Base-by-base conservation (phyloP, 2,797 vertebrate genomes). In the Acropternis orthonyx region DNA sequence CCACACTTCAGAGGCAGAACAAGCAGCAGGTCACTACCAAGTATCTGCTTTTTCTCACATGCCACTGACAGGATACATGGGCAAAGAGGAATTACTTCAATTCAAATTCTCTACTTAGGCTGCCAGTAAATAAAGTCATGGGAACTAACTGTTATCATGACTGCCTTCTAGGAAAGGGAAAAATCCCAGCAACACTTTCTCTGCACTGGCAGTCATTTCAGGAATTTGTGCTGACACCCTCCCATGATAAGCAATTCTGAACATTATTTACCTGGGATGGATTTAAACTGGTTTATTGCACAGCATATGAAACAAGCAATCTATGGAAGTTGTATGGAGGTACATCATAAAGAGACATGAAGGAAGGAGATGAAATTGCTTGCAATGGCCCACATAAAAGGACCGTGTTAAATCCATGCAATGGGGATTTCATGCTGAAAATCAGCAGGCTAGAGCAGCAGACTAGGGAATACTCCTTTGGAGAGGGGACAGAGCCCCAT, bases 31-130 rank as follows among this genome's bases (percentile, higher is more conserved):
- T 93, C 41, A 1, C 58, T 71, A 91, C 56, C 61, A 82, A 72
- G 86, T 21, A 81, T 85, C 92, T 93, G 92, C 51, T 93, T 94
- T 87, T 94, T 55, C 86, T 95, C 93, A 93, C 72, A 75, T 62
- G 72, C 65, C 72, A 83, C 74, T 22, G 7, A n/a, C 63, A 83
- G 75, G 71, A 92, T 85, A 85, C 74, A 82, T 0, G 23, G 71
- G 63, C 54, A 92, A 81, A 79, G 30, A 90, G 32, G 49, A 96
- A 90, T 82, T 73, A 84, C 44, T 92, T 87, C 67, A 73, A 11
- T 90, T 16, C 84, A 44, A 91, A 58, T 46, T 93, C 58, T 58
- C 85, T 75, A 13, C 56, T 88, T 63, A 56, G 52, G 37, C 63
- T 94, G 59, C 44, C 63, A 90, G 88, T 69, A 93, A 92, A 86